Conservation (phyloP, 2,888 invertebrate species). For the Apodemia mormo region DNA sequence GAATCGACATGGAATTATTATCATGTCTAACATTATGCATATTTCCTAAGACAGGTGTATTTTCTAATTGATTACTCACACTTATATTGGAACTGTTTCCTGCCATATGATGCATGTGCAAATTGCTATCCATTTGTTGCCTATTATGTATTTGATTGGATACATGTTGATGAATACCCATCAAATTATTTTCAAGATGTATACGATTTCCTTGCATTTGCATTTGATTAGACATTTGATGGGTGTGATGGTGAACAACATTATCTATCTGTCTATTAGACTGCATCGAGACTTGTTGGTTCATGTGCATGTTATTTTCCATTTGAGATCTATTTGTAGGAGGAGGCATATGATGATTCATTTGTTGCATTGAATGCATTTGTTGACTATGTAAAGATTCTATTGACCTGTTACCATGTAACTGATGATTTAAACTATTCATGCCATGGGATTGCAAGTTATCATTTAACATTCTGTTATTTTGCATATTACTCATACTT, state of each 20-base stretch:
- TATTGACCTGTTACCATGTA: constrained; percentile 68
- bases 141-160: constrained; percentile 73
- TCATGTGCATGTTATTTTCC: constrained; percentile 68
- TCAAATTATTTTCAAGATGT: constrained; percentile 66
- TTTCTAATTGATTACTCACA: constrained; percentile 66
- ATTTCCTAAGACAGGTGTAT: constrained; percentile 55
- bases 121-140: constrained; percentile 66
- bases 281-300: constrained; percentile 68
- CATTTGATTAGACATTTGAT: constrained; percentile 73
- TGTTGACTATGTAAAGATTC: constrained; percentile 70
- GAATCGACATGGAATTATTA: constrained; percentile 63
- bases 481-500: constrained; percentile 67
- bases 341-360: constrained; percentile 63
- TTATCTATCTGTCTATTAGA: constrained; percentile 71
- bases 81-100: constrained; percentile 60
- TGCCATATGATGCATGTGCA: constrained; percentile 75
- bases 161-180: constrained; percentile 71
- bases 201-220: constrained; percentile 69
- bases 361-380: constrained; percentile 70
- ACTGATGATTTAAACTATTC: constrained; percentile 64
- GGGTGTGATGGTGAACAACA: constrained; percentile 67
- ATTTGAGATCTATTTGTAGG: constrained; percentile 59
- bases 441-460: constrained; percentile 69
- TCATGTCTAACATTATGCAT: constrained; percentile 71
- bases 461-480: constrained; percentile 72